These are phyloP conservation scores for Malurus leucopterus DNA, from an alignment of 2,797 vertebrate genomes.

Conservation along the genomic window DNA sequence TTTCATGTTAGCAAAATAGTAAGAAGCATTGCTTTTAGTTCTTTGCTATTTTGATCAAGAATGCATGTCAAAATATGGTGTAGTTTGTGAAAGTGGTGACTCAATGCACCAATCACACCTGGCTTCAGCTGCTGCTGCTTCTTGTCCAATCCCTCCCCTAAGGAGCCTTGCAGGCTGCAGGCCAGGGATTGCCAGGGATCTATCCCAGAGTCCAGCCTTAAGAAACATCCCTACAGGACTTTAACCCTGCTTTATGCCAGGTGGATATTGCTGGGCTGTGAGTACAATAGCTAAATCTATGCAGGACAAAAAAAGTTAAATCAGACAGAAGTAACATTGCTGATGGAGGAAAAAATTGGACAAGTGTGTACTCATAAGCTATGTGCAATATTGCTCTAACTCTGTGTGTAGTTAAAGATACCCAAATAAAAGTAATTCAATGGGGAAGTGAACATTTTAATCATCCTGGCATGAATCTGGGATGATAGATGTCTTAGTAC, in stretches of 20 bases:
- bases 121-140: not conserved
- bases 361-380: not conserved
- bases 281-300: not conserved
- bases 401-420: not conserved
- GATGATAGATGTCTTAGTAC: not conserved
- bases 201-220: not conserved
- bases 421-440: not conserved
- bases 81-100: not conserved
- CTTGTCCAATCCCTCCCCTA: rapidly evolving
- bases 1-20: not conserved
- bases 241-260: not conserved
- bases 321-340: not conserved
- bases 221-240: not conserved
- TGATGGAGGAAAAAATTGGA: not conserved
- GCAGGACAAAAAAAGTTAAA: not conserved
- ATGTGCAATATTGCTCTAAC: not conserved
- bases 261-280: not conserved
- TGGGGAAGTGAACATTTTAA: not conserved
- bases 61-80: not conserved
- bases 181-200: not conserved
- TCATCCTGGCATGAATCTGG: not conserved
- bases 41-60: not conserved
- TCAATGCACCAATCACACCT: not conserved
- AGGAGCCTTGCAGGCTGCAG: not conserved
- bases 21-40: not conserved